Conservation (phyloP, 2,113 vertebrate species). For the Nestor notabilis region DNA sequence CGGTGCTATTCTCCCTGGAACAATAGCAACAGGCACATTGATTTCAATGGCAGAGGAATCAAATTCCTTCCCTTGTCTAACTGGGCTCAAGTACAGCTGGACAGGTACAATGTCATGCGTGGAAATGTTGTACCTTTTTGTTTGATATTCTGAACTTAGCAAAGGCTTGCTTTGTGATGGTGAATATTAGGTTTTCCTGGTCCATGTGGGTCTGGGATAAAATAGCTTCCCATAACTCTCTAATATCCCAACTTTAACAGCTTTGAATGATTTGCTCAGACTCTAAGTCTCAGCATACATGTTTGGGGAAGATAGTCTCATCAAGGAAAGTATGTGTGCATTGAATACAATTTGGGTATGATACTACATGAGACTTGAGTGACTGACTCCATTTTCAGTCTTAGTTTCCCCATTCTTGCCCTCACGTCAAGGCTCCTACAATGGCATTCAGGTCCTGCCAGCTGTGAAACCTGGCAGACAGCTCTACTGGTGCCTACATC, state of each 20-base stretch:
- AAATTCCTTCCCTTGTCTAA: not conserved
- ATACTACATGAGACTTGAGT: not conserved
- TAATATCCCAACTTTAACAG: not conserved
- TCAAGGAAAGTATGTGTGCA: not conserved
- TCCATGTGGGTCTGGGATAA: not conserved
- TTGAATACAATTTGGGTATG: not conserved
- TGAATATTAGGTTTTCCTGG: not conserved
- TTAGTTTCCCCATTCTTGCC: not conserved
- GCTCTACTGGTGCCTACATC: not conserved
- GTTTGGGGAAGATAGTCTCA: not conserved
- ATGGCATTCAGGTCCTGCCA: not conserved
- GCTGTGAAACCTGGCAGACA: conserved; percentile 30
- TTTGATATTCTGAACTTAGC: not conserved
- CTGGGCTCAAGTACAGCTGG: not conserved
- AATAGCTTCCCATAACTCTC: not conserved
- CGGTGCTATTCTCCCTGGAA: not conserved
- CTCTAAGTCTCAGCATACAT: not conserved
- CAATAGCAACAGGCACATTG: not conserved
- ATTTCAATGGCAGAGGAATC: not conserved
- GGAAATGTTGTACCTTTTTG: not conserved
- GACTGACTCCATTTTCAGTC: not conserved
- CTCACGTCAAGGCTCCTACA: not conserved
- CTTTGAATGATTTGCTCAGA: not conserved
- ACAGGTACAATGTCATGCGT: not conserved
- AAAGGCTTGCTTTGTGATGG: not conserved